Conservation (phyloP, 2,797 vertebrate species). For the Amazona ochrocephala region DNA sequence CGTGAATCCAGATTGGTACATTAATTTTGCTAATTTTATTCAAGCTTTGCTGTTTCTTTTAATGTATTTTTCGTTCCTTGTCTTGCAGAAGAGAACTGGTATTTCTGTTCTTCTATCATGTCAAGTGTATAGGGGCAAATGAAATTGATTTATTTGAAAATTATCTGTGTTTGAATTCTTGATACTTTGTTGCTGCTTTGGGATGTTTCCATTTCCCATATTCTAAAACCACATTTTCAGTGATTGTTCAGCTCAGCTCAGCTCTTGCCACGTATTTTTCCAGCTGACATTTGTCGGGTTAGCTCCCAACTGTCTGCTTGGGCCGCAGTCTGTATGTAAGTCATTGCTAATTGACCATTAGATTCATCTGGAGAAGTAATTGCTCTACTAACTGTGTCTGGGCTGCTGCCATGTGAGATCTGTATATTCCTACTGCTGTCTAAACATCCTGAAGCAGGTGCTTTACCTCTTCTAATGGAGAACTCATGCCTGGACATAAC, state of each 20-base stretch:
- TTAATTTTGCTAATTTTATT: neutral
- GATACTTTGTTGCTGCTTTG: neutral
- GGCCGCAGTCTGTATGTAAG: neutral
- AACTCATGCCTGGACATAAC: neutral
- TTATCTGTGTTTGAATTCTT: neutral
- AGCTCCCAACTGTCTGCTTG: neutral
- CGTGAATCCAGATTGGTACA: neutral
- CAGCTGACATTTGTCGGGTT: neutral
- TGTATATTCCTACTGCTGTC: neutral
- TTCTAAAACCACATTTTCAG: neutral
- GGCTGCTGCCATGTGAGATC: neutral
- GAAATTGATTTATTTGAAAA: neutral
- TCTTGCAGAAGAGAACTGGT: neutral
- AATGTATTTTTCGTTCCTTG: neutral
- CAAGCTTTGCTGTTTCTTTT: neutral
- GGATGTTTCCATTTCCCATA: neutral
- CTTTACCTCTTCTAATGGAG: constrained; percentile 18
- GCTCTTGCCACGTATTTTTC: neutral
- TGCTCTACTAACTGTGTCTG: constrained; percentile 12
- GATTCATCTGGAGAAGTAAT: constrained; percentile 51
- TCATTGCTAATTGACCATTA: constrained; percentile 37
- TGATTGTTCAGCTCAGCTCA: neutral
- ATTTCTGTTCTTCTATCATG: neutral
- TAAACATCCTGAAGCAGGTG: constrained; percentile 24
- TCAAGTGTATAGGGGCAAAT: neutral